Base-by-base conservation (phyloP, 2,888 invertebrate genomes). In the Hyles lineata region DNA sequence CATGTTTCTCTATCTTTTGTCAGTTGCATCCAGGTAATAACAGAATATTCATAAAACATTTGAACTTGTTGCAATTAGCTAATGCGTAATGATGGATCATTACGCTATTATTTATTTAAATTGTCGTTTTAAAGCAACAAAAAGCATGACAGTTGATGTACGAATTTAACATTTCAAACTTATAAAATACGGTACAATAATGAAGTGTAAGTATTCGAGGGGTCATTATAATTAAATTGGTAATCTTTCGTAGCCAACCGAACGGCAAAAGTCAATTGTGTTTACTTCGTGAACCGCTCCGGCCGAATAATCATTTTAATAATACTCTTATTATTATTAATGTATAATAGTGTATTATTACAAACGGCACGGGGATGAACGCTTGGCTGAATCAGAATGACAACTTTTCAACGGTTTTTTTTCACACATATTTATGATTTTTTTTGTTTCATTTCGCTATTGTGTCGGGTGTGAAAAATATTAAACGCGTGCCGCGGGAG, bases 201-300 rank as follows among this genome's bases (percentile, higher is more conserved):
- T 89, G 85, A 85, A 85, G 82, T 80, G 85, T 86, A 90, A 91
- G 88, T 86, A 87, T 81, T 81, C 75, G 82, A 85, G 84, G 93
- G 92, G 92, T 92, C 92, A 92, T 91, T 87, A 92, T 87, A 92
- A 92, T 93, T 91, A 92, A 92, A 91, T 84, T 83, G 84, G 83
- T 81, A 84, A 88, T 93, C 93, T 93, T 94, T 94, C 91, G 89
- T 82, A 91, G 72, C 76, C 93, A 93, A 77, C 90, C 87, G 87
- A 92, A 92, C 88, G 93, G 92, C 89, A 94, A 93, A 89, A 94
- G 92, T 93, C 92, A 89, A 94, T 94, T 93, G 92, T 94, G 86
- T 87, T 89, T 85, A 87, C 75, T 84, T 86, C 77, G 79, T 84
- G 84, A 86, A 88, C 86, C 89, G 87, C 81, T 81, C 77, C 78